Conservation (phyloP, 2,888 invertebrate species). For the Eristalinus sepulchralis region DNA sequence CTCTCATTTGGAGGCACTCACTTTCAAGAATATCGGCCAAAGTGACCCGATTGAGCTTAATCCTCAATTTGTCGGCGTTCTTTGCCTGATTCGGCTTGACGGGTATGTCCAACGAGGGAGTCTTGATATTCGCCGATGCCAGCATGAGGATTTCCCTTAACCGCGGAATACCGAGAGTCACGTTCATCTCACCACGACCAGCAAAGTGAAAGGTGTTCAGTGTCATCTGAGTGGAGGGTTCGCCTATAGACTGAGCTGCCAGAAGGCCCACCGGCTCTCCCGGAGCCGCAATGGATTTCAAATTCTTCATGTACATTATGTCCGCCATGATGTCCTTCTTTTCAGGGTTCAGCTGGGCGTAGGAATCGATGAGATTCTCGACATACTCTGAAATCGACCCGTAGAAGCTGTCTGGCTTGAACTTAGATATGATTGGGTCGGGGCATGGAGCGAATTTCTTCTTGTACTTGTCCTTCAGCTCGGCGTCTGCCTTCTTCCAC, state of each 20-base stretch:
- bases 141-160: constrained; percentile 98
- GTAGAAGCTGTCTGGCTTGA: constrained; percentile 88
- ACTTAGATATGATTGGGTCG: constrained; percentile 87
- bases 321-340: constrained; percentile 83
- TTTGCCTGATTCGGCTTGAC: constrained; percentile 84
- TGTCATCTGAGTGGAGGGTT: constrained; percentile 99
- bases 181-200: constrained; percentile 99
- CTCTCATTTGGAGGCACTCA: constrained; percentile 64
- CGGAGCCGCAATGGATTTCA: constrained; percentile 90
- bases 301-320: constrained; percentile 88
- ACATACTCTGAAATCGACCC: constrained; percentile 93
- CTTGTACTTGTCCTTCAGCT: constrained; percentile 82
- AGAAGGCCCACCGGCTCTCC: constrained; percentile 96
- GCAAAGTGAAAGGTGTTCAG: constrained; percentile 99
- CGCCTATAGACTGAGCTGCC: constrained; percentile 99
- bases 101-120: constrained; percentile 97
- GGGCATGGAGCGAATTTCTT: constrained; percentile 83
- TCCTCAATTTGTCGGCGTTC: constrained; percentile 86
- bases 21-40: constrained; percentile 89
- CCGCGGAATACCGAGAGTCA: constrained; percentile 99
- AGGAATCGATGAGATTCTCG: constrained; percentile 85
- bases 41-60: constrained; percentile 89
- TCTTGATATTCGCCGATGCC: constrained; percentile 95
- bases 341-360: constrained; percentile 82
- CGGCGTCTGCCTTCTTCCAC: constrained; percentile 85